Evolutionary conservation across 2,113 vertebrate species (phyloP).

Genomic region (Ursus arctos): DNA sequence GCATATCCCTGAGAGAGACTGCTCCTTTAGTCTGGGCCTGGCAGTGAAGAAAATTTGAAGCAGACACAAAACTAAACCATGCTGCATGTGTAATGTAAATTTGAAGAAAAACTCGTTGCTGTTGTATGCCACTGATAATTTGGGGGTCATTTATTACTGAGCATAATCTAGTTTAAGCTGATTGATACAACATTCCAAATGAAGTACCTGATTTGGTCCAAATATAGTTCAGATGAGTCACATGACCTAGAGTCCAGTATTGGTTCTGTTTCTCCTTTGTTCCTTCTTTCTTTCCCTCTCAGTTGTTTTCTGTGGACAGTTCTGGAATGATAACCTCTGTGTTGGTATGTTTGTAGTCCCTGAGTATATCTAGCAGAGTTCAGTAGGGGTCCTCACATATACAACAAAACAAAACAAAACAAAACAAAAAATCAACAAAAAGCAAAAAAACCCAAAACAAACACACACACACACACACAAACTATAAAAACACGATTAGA

Average conservation of each 20-base stretch:
- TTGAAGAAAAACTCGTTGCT: background rate
- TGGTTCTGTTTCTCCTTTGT: background rate
- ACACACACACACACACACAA: background rate
- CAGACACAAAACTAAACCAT: background rate
- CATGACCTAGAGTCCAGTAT: background rate
- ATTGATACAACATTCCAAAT: background rate
- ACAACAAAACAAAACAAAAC: too few relatives aligned
- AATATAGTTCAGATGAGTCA: background rate
- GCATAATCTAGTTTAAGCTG: background rate
- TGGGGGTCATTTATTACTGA: background rate
- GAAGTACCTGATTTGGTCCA: background rate
- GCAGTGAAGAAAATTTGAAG: background rate
- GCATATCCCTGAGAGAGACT: fast-evolving
- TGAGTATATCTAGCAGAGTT: background rate
- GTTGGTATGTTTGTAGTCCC: background rate
- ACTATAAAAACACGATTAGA: background rate
- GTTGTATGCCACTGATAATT: background rate
- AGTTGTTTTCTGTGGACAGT: background rate
- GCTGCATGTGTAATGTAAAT: background rate
- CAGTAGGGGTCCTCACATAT: background rate
- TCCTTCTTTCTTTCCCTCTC: background rate
- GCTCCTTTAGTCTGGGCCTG: background rate
- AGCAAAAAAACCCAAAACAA: too few relatives aligned
- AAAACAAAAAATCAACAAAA: too few relatives aligned
- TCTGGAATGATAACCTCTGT: background rate